Evolutionary conservation across 2,888 invertebrate genomes (phyloP).

Genomic region (Entomobrya multifasciata): DNA sequence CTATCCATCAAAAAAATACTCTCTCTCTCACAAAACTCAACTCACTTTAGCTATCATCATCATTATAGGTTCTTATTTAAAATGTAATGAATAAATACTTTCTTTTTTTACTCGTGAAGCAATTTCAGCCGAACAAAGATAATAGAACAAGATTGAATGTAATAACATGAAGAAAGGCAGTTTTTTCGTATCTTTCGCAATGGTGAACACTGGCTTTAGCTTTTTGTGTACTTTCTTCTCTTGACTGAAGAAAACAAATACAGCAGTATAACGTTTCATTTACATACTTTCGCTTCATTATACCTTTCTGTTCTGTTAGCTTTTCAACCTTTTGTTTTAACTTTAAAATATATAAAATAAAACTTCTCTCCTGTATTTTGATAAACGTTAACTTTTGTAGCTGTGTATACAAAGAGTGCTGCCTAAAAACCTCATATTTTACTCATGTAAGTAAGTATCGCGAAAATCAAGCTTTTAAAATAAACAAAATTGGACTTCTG

Average conservation of each 20-base stretch:
- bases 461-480: no score
- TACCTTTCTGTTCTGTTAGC: neutral
- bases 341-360: slow-evolving; percentile 8
- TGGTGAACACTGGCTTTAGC: no score
- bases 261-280: slow-evolving; percentile 21
- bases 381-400: neutral
- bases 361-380: neutral
- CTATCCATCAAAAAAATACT: slow-evolving; percentile 5
- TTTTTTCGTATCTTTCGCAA: no score
- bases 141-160: no score
- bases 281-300: neutral
- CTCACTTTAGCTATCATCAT: neutral
- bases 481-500: no score
- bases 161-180: no score
- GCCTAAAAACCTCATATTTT: no score
- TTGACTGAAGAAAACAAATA: neutral
- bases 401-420: neutral
- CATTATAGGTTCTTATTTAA: neutral
- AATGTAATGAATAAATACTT: neutral
- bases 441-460: no score
- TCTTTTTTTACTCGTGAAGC: neutral
- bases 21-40: no score
- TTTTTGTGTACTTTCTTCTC: neutral
- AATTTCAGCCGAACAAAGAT: neutral
- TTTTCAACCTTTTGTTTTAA: neutral